Evolutionary conservation across 2,888 invertebrate species (phyloP).

Genomic region (Sceliomorpha sp.): DNA sequence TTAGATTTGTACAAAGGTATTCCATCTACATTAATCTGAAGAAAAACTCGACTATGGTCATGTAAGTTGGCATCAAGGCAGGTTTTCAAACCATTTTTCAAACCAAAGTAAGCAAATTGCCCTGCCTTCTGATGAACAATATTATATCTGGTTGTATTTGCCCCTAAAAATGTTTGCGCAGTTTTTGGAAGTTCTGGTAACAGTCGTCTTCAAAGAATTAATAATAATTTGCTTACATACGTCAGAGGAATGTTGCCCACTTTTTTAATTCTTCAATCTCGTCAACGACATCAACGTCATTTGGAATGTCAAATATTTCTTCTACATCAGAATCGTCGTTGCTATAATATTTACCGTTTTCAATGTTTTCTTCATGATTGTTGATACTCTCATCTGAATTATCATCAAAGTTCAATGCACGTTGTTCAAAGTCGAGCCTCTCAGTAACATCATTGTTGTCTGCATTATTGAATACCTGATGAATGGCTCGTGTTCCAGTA

Average conservation of each 20-base stretch:
- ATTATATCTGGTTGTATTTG: conserved; percentile 16
- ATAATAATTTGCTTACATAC: conserved; percentile 16
- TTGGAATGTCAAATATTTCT: not conserved
- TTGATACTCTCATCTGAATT: no score
- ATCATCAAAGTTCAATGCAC: no score
- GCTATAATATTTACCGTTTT: conserved; percentile 15
- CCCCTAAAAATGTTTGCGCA: conserved; percentile 30
- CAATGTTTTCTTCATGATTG: conserved; percentile 5
- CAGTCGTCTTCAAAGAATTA: conserved; percentile 15
- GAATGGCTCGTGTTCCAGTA: no score
- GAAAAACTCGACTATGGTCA: conserved; percentile 18
- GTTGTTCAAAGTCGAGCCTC: no score
- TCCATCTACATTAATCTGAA: conserved; percentile 39
- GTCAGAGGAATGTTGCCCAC: conserved; percentile 19
- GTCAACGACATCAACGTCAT: conserved; percentile 8
- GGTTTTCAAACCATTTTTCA: conserved; percentile 20
- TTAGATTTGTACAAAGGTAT: conserved; percentile 35
- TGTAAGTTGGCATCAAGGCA: conserved; percentile 9
- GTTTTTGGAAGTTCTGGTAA: conserved; percentile 31
- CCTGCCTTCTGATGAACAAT: conserved; percentile 14
- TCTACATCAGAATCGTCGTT: conserved; percentile 14
- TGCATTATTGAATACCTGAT: no score
- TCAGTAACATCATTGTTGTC: no score
- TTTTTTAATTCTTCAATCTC: conserved; percentile 16
- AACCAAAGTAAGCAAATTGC: conserved; percentile 34